phyloP scores from a whole-genome alignment of 1,140 invertebrate species.

The Drosophila athabasca region DNA sequence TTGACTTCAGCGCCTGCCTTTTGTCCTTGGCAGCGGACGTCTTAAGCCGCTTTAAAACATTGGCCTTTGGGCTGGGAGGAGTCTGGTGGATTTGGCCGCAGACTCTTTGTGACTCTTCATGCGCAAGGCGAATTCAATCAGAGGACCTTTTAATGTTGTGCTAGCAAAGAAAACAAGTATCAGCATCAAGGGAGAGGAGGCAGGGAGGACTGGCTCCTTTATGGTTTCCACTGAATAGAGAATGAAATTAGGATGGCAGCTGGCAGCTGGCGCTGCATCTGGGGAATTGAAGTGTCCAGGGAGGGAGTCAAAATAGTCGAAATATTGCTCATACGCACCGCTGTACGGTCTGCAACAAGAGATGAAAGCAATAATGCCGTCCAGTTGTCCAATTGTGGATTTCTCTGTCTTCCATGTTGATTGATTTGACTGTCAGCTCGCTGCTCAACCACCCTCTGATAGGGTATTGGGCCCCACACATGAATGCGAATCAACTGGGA shows the following conservation, averaged over 20 bases:
- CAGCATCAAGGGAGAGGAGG: conserved; percentile 10
- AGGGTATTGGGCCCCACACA: conserved; percentile 20
- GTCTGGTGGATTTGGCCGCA: conserved; percentile 56
- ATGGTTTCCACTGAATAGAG: conserved; percentile 63
- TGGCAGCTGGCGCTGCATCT: conserved; percentile 29
- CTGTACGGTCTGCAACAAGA: conserved; percentile 12
- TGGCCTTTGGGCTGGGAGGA: conserved; percentile 13
- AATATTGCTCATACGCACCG: conserved; percentile 69
- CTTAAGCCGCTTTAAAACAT: conserved; percentile 64
- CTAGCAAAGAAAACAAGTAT: background rate
- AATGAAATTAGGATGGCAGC: conserved; percentile 58
- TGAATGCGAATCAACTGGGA: conserved; percentile 39
- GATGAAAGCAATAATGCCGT: conserved; percentile 25
- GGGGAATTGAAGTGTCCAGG: conserved; percentile 15
- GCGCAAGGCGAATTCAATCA: conserved; percentile 79
- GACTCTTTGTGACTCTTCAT: conserved; percentile 64
- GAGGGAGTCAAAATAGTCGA: conserved; percentile 50
- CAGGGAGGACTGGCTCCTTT: conserved; percentile 45
- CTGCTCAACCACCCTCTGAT: too few relatives aligned
- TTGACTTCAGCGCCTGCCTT: conserved; percentile 19
- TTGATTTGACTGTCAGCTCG: conserved; percentile 58
- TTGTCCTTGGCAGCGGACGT: conserved; percentile 73
- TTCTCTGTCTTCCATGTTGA: conserved; percentile 40
- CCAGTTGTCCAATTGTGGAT: conserved; percentile 48
- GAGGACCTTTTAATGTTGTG: conserved; percentile 46